Percentiles rank a stretch among this genome's conserved stretches.
Evolutionary conservation across 2,113 vertebrate genomes (phyloP).

Genomic region (Daboia siamensis): DNA sequence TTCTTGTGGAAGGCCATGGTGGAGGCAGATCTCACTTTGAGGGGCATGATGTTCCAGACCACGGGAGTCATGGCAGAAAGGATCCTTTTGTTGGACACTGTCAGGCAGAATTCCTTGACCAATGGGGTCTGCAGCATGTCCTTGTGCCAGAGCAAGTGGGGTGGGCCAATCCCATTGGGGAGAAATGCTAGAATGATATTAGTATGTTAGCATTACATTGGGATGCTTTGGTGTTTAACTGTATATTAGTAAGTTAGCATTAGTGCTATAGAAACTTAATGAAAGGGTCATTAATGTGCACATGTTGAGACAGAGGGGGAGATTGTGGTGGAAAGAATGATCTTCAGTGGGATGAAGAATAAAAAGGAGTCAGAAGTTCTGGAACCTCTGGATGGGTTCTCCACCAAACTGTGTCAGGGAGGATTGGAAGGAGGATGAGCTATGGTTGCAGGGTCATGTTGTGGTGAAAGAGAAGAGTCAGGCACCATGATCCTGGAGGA

Average conservation of each 20-base stretch:
- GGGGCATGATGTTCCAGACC: not conserved
- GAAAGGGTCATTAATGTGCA: not conserved
- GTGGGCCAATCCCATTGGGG: not conserved
- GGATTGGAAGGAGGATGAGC: not conserved
- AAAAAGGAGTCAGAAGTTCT: not conserved
- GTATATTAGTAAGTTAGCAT: not conserved
- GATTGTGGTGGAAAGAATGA: not conserved
- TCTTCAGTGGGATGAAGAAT: not conserved
- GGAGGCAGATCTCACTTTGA: not conserved
- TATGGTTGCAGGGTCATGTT: not conserved
- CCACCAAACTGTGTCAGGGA: not conserved
- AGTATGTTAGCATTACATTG: not conserved
- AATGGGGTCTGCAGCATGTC: not conserved
- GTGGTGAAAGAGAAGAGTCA: not conserved
- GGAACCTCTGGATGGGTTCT: not conserved
- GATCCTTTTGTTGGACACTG: not conserved
- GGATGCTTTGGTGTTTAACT: not conserved
- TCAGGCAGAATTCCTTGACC: not conserved
- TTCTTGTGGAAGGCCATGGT: too few species aligned
- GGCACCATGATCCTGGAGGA: not conserved
- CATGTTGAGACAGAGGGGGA: not conserved
- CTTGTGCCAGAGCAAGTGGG: not conserved
- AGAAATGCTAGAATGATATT: not conserved
- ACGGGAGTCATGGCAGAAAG: not conserved
- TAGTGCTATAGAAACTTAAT: not conserved